Percentiles rank a stretch among this genome's conserved stretches.
Conservation (phyloP, 2,113 vertebrate species). For the Epinephelus fuscoguttatus region DNA sequence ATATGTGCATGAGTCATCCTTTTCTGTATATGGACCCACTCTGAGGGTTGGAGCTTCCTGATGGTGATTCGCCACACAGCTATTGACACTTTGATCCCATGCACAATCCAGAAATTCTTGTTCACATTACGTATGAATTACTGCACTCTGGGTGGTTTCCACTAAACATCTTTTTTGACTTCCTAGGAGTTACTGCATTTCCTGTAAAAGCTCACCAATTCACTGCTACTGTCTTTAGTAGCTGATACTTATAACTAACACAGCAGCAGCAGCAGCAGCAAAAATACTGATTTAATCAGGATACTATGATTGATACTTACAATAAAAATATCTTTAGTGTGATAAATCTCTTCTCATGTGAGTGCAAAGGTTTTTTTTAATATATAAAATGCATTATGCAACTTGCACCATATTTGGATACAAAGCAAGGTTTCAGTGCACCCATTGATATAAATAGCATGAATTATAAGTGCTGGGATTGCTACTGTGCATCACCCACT, state of each 20-base stretch:
- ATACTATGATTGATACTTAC: neutral
- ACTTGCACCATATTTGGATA: neutral
- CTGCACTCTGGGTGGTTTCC: constrained; percentile 58
- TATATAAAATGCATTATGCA: neutral
- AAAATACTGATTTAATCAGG: neutral
- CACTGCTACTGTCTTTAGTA: neutral
- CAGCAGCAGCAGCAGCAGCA: neutral
- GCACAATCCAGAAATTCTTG: constrained; percentile 76
- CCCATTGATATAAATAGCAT: neutral
- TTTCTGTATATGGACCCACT: constrained; percentile 69
- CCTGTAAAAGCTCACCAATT: neutral
- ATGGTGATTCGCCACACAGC: constrained; percentile 70
- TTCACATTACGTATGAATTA: constrained; percentile 47
- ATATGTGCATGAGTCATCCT: constrained; percentile 77
- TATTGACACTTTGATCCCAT: constrained; percentile 74
- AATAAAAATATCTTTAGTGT: neutral
- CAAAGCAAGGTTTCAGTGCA: neutral
- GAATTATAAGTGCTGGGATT: neutral
- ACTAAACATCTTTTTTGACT: constrained; percentile 20
- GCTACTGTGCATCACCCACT: no score
- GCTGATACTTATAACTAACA: neutral
- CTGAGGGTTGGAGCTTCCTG: constrained; percentile 62
- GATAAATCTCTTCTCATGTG: neutral
- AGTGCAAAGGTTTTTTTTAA: neutral
- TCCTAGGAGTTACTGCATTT: constrained; percentile 33